Percentiles rank a stretch among this genome's conserved stretches.
These are phyloP conservation scores for Oryzias dopingdopingensis DNA, from an alignment of 2,797 vertebrate species.

Conservation along the genomic window DNA sequence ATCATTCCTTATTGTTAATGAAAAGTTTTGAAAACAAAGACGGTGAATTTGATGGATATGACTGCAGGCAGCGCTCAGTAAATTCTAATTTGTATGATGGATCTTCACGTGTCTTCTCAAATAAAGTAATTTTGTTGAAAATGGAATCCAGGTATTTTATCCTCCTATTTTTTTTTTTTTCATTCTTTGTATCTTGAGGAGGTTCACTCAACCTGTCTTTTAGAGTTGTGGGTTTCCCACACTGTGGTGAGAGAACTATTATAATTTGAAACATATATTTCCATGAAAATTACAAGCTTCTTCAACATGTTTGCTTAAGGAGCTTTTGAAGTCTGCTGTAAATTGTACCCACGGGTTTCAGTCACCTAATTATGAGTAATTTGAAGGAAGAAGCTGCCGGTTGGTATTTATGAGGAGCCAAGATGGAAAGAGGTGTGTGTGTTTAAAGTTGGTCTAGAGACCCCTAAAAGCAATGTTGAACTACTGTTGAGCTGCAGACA, in stretches of 20 bases:
- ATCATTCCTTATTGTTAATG: constrained; percentile 68
- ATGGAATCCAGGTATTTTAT: not conserved
- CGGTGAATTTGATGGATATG: constrained; percentile 67
- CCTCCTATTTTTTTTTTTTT: constrained; percentile 8
- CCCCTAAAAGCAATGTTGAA: constrained; percentile 27
- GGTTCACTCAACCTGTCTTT: too few relatives aligned
- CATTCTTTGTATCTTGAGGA: too few relatives aligned
- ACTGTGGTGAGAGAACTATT: constrained; percentile 14
- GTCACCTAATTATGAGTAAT: constrained; percentile 36
- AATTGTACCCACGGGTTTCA: constrained; percentile 39
- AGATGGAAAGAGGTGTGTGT: constrained; percentile 22
- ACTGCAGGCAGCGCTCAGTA: constrained; percentile 80
- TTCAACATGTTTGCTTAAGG: constrained; percentile 41
- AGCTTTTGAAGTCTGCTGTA: constrained; percentile 50
- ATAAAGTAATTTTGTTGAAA: constrained; percentile 70
- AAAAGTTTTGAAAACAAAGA: constrained; percentile 55
- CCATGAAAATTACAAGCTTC: constrained; percentile 42
- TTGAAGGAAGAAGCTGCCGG: constrained; percentile 44
- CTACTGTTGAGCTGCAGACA: constrained; percentile 6
- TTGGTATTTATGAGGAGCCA: constrained; percentile 51
- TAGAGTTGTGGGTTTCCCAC: not conserved
- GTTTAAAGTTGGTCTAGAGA: constrained; percentile 13
- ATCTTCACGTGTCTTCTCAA: constrained; percentile 65
- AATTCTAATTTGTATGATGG: constrained; percentile 62
- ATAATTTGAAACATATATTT: constrained; percentile 17